Conservation (phyloP, 2,113 vertebrate genomes). For the Castor canadensis region DNA sequence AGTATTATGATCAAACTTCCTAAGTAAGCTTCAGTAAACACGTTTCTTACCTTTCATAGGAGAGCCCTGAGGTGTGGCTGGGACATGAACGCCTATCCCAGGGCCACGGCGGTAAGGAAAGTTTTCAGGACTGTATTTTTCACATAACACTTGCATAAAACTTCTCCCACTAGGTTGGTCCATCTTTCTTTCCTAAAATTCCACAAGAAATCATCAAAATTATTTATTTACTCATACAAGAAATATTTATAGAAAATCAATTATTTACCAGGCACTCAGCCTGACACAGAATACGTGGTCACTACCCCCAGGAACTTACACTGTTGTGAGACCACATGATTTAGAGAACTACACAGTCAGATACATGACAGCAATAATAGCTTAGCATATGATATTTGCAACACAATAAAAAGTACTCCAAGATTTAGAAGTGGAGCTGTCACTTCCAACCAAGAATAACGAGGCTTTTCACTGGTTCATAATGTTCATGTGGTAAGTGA, state of each 20-base stretch:
- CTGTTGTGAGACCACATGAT: not conserved
- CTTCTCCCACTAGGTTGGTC: slow-evolving; percentile 92
- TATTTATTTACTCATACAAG: not conserved
- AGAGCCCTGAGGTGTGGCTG: slow-evolving; percentile 93
- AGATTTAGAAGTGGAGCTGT: not conserved
- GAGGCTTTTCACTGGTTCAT: not conserved
- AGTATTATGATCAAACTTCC: not conserved
- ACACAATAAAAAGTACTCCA: not conserved
- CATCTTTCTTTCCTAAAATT: slow-evolving; percentile 87
- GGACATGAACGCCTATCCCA: slow-evolving; percentile 93
- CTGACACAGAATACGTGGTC: not conserved
- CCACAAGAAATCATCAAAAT: slow-evolving; percentile 60
- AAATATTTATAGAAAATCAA: slow-evolving; percentile 26
- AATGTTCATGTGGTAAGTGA: not conserved
- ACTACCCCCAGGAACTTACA: not conserved
- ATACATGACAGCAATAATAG: not conserved
- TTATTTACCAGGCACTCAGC: not conserved
- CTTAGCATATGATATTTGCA: not conserved
- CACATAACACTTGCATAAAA: slow-evolving; percentile 96
- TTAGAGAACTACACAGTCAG: not conserved
- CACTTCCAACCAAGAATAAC: not conserved
- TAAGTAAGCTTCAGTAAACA: not conserved
- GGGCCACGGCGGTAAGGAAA: slow-evolving; percentile 96
- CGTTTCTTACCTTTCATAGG: slow-evolving; percentile 92
- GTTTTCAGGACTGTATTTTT: slow-evolving; percentile 98